Evolutionary conservation across 2,113 vertebrate species (phyloP).

Genomic region (Oncorhynchus clarkii): DNA sequence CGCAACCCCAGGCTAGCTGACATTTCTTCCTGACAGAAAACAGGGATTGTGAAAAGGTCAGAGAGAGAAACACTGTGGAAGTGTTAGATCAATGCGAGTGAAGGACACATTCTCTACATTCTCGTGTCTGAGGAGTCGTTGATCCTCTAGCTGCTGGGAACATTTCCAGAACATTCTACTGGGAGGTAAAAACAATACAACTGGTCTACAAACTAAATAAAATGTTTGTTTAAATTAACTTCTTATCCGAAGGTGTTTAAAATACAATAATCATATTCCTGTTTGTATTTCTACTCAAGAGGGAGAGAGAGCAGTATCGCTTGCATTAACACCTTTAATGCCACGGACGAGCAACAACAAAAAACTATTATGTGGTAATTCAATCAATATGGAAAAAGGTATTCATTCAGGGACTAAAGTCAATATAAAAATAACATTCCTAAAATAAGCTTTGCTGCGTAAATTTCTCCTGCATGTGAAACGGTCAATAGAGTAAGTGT

Average conservation of each 20-base stretch:
- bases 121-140: neutral
- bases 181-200: neutral
- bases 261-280: neutral
- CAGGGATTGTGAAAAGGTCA: too few species aligned
- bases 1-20: too few species aligned
- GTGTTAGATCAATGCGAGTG: neutral
- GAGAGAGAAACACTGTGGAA: neutral
- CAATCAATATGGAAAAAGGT: neutral
- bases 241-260: neutral
- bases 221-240: neutral
- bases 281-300: neutral
- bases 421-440: neutral
- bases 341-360: neutral
- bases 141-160: neutral
- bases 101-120: neutral
- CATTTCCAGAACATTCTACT: neutral
- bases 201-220: neutral
- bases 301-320: neutral
- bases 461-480: neutral
- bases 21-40: too few species aligned
- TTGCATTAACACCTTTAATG: neutral
- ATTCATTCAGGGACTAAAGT: neutral
- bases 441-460: neutral
- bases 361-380: neutral
- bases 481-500: neutral